phyloP scores from a whole-genome alignment of 2,113 vertebrate species.

The Dipodomys stephensi region DNA sequence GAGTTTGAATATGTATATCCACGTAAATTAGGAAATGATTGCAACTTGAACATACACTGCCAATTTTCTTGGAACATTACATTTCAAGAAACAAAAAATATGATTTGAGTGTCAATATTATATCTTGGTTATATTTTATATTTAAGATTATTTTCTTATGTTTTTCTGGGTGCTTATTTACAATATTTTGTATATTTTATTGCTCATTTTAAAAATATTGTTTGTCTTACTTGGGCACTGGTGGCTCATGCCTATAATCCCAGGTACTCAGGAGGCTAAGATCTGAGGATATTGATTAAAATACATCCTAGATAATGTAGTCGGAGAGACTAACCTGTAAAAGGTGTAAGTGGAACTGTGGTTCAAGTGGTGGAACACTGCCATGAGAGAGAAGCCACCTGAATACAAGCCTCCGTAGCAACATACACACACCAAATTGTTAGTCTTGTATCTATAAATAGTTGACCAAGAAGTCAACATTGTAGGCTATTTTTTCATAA shows the following conservation, averaged over 20 bases:
- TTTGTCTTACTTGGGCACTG: no score
- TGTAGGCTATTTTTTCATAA: slow-evolving; percentile 5
- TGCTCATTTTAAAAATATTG: background rate
- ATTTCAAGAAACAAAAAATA: background rate
- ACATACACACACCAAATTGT: no score
- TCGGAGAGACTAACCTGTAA: no score
- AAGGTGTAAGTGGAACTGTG: no score
- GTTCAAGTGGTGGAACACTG: no score
- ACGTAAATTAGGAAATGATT: background rate
- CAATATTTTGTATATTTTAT: background rate
- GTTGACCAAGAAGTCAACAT: background rate
- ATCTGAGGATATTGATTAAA: no score
- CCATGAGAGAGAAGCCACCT: no score
- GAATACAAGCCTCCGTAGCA: no score
- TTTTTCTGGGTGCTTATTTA: background rate
- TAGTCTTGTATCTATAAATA: background rate
- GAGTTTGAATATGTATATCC: background rate
- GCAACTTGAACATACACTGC: background rate
- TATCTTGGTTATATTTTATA: background rate
- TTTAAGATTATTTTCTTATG: background rate
- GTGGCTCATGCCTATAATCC: no score
- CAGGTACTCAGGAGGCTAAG: no score
- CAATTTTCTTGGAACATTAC: no score
- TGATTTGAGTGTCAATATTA: background rate
- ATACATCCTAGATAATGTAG: no score